Base-by-base conservation (phyloP, 2,113 vertebrate species). In the Pachypanchax playfairii region DNA sequence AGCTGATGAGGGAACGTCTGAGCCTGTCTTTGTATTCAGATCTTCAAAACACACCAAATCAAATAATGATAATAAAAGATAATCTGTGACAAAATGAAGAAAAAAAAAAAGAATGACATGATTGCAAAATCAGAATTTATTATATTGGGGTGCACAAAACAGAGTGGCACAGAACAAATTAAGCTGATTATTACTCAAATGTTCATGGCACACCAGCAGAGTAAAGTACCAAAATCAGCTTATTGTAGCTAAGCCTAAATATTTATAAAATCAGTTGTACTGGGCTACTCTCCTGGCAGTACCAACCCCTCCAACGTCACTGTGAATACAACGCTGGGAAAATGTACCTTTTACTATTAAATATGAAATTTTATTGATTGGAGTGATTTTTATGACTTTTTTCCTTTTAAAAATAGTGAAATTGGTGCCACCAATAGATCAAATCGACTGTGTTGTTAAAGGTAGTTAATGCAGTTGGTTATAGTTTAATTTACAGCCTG, bases 171-270 rank as follows among this genome's bases (percentile, higher is more conserved):
- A 82, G 90, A 53, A 87, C 90, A 90, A 92, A 94, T 93, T 92
- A 93, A 92, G 91, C 85, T 87, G 91, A 91, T 94, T 94, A 93
- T 91, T 84, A 69, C 62, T 93, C 91, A 93, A 93, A 90, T 93
- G 92, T 75, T 93, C 88, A 86, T 91, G 78, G 88, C 90, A 91
- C 89, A 91, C 87, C 89, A 91, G 94, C 88, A 91, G 92, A 90
- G 91, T 93, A 93, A 93, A 95, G 92, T 91, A 92, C 91, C 87
- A 82, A 93, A 94, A 95, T 93, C 92, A 88, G 92, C 93, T 94
- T 94, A 94, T 87, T 82, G 78, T 70, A 82, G 82, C 90, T 93
- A 92, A 94, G 91, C 91, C 86, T 91, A 92, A 92, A 93, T 88
- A 91, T 92, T 92, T 91, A 93, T 91, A 79, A 93, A 94, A 94